Percentiles rank a stretch among this genome's conserved stretches.
Conservation (phyloP, 1,140 invertebrate species). For the Drosophila eugracilis region DNA sequence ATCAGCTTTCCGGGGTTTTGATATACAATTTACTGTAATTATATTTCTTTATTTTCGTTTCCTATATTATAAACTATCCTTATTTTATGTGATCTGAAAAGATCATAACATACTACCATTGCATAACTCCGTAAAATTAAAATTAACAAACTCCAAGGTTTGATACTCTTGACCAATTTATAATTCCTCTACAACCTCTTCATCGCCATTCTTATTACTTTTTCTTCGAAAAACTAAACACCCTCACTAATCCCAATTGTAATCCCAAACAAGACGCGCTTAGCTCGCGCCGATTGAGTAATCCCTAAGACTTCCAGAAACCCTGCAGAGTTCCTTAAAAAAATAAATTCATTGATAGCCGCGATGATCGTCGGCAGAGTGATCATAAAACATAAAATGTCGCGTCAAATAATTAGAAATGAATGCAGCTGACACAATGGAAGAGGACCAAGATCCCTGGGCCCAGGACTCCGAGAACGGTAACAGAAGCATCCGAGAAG, state of each 20-base stretch:
- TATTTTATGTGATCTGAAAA: too few relatives aligned
- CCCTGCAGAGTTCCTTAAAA: conserved; percentile 36
- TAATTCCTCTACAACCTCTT: not conserved
- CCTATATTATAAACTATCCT: too few relatives aligned
- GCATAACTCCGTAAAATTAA: too few relatives aligned
- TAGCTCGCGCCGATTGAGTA: conserved; percentile 64
- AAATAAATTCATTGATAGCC: conserved; percentile 66
- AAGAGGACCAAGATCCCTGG: conserved; percentile 16
- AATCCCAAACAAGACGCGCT: conserved; percentile 13
- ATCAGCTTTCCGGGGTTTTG: too few relatives aligned
- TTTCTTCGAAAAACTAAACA: not conserved
- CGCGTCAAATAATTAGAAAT: conserved; percentile 70
- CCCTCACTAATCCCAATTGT: conserved; percentile 39
- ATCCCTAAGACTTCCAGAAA: conserved; percentile 38
- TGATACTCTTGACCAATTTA: not conserved
- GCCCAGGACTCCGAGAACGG: conserved; percentile 24
- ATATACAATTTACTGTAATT: too few relatives aligned
- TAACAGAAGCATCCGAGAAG: conserved; percentile 14
- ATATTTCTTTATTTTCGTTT: too few relatives aligned
- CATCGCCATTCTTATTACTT: not conserved
- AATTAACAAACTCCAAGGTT: not conserved
- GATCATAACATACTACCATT: too few relatives aligned
- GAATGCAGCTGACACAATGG: conserved; percentile 68
- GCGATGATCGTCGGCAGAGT: conserved; percentile 1
- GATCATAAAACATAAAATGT: conserved; percentile 40